phyloP scores from a whole-genome alignment of 2,888 invertebrate species.

The Apamea sordens region DNA sequence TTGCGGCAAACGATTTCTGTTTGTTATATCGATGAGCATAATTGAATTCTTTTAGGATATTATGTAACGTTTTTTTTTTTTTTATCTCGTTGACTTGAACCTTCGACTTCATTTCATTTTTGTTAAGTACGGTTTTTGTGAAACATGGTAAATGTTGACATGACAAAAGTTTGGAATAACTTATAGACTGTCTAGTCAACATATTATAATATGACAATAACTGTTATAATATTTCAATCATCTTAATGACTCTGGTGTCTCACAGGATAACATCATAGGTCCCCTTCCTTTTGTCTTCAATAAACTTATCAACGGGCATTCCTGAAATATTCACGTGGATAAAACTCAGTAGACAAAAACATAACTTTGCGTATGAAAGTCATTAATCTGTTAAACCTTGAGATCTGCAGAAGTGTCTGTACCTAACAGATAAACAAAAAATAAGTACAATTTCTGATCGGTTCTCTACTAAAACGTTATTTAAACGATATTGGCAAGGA shows the following conservation, averaged over 20 bases:
- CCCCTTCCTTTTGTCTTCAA: not conserved
- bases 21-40: not conserved
- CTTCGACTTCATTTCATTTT: not conserved
- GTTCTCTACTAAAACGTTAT: not conserved
- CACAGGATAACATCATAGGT: not conserved
- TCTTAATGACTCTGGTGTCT: too few relatives aligned
- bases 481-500: not conserved
- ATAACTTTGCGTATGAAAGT: not conserved
- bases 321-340: not conserved
- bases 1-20: not conserved
- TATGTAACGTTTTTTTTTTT: constrained; percentile 11
- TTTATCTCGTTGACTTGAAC: not conserved
- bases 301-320: not conserved
- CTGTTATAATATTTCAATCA: not conserved
- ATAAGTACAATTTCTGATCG: not conserved
- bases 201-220: not conserved
- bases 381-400: not conserved
- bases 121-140: not conserved
- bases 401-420: not conserved
- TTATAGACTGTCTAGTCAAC: not conserved
- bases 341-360: not conserved
- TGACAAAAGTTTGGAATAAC: not conserved
- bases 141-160: not conserved
- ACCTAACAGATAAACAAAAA: not conserved
- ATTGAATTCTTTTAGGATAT: constrained; percentile 22